Conservation (phyloP, 1,140 invertebrate genomes). For the Eupristina koningsbergeri region DNA sequence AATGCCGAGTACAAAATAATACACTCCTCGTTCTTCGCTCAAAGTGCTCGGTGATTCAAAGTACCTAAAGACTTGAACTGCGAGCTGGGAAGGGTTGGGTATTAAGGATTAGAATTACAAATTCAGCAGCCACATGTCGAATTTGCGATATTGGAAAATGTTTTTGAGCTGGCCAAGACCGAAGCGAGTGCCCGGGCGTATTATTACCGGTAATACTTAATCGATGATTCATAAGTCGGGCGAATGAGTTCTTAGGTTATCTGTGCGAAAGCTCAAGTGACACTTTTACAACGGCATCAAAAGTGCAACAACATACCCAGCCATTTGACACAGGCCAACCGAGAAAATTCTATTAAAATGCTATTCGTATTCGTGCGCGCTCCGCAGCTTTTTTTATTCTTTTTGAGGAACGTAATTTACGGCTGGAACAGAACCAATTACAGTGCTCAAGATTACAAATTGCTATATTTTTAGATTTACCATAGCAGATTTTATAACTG, state of each 20-base stretch:
- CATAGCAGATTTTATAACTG: background rate
- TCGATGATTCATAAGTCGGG: background rate
- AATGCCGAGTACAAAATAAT: too few relatives aligned
- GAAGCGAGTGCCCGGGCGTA: background rate
- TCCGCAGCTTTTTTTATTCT: background rate
- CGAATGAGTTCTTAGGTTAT: background rate
- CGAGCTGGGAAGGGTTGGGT: too few relatives aligned
- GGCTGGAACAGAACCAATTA: conserved; percentile 17
- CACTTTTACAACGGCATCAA: conserved; percentile 17
- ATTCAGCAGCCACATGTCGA: background rate
- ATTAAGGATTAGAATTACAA: background rate
- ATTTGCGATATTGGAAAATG: background rate
- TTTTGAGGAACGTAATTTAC: conserved; percentile 6
- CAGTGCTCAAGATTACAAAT: conserved; percentile 7
- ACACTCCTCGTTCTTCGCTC: background rate
- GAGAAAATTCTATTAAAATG: too few relatives aligned
- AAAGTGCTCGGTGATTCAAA: too few relatives aligned
- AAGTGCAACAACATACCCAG: conserved; percentile 11
- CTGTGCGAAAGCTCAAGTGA: conserved; percentile 10
- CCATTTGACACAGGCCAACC: conserved; percentile 5
- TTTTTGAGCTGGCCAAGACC: background rate
- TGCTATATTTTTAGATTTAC: conserved; percentile 10
- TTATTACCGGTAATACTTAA: background rate
- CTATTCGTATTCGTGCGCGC: background rate
- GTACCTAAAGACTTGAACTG: too few relatives aligned